Evolutionary conservation across 2,797 vertebrate genomes (phyloP).

Genomic region (Balearica regulorum): DNA sequence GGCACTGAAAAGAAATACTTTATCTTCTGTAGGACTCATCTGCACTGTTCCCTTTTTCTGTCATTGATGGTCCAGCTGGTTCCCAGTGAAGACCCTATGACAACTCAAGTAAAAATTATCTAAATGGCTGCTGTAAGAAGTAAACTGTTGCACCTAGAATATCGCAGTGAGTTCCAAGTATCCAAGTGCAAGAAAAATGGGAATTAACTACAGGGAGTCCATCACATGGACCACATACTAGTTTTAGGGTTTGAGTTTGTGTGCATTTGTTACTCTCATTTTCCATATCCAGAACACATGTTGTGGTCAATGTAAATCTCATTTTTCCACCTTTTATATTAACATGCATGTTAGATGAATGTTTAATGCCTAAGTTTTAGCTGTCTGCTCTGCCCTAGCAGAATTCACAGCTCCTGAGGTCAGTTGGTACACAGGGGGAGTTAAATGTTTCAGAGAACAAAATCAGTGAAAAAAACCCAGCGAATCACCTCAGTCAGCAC

Average conservation of each 20-base stretch:
- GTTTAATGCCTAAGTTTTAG: not conserved
- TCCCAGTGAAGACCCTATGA: not conserved
- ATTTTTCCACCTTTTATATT: not conserved
- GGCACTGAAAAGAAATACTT: not conserved
- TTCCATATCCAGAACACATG: not conserved
- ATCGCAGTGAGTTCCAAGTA: not conserved
- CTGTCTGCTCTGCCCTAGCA: not conserved
- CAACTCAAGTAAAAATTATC: not conserved
- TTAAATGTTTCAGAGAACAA: not conserved
- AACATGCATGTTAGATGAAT: not conserved
- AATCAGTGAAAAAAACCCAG: not conserved
- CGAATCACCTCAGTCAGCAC: not conserved
- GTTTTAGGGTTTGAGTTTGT: not conserved
- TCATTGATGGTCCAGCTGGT: not conserved
- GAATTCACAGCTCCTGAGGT: not conserved
- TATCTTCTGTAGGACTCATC: not conserved
- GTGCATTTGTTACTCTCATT: not conserved
- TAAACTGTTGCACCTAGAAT: not conserved
- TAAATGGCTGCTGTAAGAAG: not conserved
- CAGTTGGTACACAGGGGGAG: not conserved
- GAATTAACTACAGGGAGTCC: not conserved
- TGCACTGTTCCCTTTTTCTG: not conserved
- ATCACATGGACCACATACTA: not conserved
- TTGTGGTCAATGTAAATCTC: not conserved
- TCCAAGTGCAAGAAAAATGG: not conserved